These are phyloP conservation scores for Camponotus pennsylvanicus DNA, from an alignment of 1,140 invertebrate species.

Conservation along the genomic window DNA sequence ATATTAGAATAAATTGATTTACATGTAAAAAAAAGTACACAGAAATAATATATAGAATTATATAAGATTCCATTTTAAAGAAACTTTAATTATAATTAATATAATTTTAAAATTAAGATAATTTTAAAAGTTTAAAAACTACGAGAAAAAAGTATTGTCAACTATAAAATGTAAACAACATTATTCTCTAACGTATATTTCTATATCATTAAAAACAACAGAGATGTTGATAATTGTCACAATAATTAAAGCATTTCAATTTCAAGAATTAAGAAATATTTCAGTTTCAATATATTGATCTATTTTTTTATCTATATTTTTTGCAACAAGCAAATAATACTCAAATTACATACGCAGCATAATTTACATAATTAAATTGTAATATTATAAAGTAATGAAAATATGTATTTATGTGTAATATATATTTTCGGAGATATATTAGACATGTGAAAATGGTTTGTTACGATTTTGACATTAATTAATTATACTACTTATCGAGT, in stretches of 20 bases:
- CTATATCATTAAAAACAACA: no score
- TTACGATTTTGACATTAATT: background rate
- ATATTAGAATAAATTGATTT: background rate
- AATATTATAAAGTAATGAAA: background rate
- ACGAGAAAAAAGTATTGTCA: no score
- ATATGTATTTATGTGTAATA: background rate
- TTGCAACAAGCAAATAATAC: background rate
- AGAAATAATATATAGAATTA: background rate
- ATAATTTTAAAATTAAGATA: no score
- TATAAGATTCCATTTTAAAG: no score
- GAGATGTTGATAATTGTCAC: no score
- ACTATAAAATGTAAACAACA: no score
- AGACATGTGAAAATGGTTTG: background rate
- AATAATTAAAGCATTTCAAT: no score
- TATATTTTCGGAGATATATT: background rate
- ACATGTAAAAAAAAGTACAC: background rate
- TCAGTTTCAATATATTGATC: background rate
- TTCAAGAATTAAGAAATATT: background rate
- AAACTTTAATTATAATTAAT: no score
- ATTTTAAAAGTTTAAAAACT: no score
- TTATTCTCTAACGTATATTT: no score
- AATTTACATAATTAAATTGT: background rate
- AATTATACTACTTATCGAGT: constrained; percentile 11
- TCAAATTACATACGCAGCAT: background rate
- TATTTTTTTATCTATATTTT: background rate